phyloP scores from a whole-genome alignment of 1,140 invertebrate genomes.

The Linepithema humile region DNA sequence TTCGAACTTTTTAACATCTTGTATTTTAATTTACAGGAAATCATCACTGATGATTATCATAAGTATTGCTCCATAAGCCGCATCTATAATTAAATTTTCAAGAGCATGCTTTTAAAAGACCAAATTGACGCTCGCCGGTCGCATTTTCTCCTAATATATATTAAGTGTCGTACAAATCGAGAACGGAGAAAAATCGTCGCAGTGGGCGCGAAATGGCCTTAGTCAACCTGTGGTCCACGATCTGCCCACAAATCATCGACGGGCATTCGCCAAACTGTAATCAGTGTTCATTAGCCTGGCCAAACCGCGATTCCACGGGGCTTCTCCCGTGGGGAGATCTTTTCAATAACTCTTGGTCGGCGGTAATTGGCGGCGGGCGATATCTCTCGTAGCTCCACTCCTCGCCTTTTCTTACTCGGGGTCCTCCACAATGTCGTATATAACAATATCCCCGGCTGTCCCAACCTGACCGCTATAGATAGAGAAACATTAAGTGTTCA shows the following conservation, averaged over 20 bases:
- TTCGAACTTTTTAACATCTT: neutral
- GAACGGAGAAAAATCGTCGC: constrained; percentile 34
- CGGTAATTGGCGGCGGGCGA: constrained; percentile 81
- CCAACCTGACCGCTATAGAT: constrained; percentile 81
- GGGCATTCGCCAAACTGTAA: constrained; percentile 78
- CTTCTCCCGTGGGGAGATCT: constrained; percentile 79
- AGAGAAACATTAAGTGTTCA: constrained; percentile 83
- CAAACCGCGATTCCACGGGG: constrained; percentile 75
- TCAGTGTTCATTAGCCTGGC: constrained; percentile 83
- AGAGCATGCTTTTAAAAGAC: neutral
- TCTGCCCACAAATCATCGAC: constrained; percentile 79
- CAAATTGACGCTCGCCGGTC: neutral
- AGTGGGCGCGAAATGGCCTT: constrained; percentile 1
- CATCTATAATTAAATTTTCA: neutral
- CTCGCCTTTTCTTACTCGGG: constrained; percentile 67
- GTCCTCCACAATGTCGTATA: constrained; percentile 81
- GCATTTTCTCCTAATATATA: neutral
- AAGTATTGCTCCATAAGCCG: too few species aligned
- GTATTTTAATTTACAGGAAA: neutral
- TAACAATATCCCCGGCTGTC: constrained; percentile 82
- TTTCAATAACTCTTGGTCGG: constrained; percentile 84
- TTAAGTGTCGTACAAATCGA: constrained; percentile 18
- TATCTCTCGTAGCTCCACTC: constrained; percentile 78
- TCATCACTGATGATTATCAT: neutral
- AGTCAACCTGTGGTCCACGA: constrained; percentile 31